phyloP scores from a whole-genome alignment of 2,888 invertebrate genomes.

The Dolomedes plantarius region DNA sequence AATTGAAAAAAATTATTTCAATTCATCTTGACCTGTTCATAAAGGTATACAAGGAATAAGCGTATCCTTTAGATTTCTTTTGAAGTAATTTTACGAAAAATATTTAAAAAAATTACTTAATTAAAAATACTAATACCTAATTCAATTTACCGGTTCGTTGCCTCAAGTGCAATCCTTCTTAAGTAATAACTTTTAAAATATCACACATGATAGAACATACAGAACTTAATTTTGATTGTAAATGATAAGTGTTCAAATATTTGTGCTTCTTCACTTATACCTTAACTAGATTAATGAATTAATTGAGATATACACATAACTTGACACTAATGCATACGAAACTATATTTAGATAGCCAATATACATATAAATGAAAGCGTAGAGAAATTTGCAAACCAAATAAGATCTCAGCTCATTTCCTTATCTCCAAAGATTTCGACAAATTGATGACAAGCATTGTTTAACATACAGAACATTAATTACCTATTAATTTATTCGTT shows the following conservation, averaged over 20 bases:
- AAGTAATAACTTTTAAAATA: too few species aligned
- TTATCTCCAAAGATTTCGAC: neutral
- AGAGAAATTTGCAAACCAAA: neutral
- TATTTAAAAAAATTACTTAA: too few species aligned
- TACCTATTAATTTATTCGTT: neutral
- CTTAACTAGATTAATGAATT: neutral
- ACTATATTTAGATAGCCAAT: neutral
- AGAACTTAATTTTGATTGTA: too few species aligned
- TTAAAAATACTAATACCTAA: too few species aligned
- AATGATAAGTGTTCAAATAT: neutral
- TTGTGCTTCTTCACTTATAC: neutral
- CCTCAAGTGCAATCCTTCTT: too few species aligned
- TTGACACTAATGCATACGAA: neutral
- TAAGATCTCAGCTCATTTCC: neutral
- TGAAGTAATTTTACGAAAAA: too few species aligned
- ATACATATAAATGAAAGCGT: neutral
- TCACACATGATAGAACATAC: too few species aligned
- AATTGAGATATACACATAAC: neutral
- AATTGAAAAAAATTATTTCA: too few species aligned
- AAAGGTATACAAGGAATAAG: too few species aligned
- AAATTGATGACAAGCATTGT: conserved; percentile 4
- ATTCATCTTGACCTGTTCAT: too few species aligned
- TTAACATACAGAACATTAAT: neutral
- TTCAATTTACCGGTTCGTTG: too few species aligned
- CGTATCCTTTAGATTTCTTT: too few species aligned